Evolutionary conservation across 2,113 vertebrate species (phyloP).

Genomic region (Drymodes brunneopygia): DNA sequence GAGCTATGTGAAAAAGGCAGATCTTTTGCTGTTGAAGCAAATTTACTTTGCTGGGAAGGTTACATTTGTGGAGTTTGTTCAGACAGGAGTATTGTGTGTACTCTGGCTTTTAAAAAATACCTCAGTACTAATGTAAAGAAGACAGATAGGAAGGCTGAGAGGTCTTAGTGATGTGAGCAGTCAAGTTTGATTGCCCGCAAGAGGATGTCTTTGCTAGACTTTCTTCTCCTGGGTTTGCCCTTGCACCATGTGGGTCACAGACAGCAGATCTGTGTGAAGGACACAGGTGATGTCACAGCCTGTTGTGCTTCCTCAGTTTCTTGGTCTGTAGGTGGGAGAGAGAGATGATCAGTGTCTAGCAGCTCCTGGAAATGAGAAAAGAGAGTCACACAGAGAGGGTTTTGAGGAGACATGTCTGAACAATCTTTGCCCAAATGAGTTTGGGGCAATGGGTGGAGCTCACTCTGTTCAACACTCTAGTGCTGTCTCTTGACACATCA

Average conservation of each 20-base stretch:
- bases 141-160: background rate
- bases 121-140: background rate
- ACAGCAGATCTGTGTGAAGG: background rate
- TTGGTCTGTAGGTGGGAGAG: background rate
- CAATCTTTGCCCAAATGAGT: background rate
- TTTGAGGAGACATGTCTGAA: background rate
- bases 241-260: background rate
- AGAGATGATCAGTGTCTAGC: background rate
- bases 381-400: background rate
- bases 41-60: background rate
- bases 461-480: accelerated
- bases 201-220: background rate
- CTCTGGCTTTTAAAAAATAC: background rate
- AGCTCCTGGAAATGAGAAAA: background rate
- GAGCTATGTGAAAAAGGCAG: background rate
- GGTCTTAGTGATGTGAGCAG: background rate
- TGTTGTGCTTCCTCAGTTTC: background rate
- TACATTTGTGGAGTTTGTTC: background rate
- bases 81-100: background rate
- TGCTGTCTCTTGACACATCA: background rate
- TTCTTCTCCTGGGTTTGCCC: background rate
- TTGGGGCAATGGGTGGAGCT: background rate
- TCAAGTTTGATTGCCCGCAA: background rate
- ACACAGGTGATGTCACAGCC: background rate
- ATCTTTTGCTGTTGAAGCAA: background rate